Evolutionary conservation across 2,797 vertebrate genomes (phyloP).

Genomic region (Agapornis canus): DNA sequence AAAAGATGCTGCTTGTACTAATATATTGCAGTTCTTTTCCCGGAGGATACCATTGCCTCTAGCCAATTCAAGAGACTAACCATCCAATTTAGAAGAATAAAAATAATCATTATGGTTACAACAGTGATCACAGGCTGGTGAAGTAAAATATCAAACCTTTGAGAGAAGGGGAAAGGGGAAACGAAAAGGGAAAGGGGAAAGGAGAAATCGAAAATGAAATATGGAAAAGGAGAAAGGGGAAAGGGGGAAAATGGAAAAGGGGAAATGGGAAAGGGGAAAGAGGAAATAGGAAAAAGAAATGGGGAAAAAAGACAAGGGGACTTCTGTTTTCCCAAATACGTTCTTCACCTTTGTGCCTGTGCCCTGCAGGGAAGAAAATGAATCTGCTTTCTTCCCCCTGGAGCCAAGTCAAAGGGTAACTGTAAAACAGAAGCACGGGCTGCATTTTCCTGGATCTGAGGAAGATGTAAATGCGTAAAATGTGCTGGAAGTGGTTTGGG

Average conservation of each 20-base stretch:
- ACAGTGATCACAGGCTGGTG: neutral
- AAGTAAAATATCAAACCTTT: neutral
- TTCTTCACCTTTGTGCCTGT: conserved; percentile 1
- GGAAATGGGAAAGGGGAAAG: neutral
- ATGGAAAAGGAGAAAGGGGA: neutral
- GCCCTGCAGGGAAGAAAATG: neutral
- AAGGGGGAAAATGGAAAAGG: neutral
- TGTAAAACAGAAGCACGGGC: conserved; percentile 13
- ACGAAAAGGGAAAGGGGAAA: neutral
- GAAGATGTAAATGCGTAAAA: conserved; percentile 68
- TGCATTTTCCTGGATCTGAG: conserved; percentile 21
- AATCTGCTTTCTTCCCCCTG: conserved; percentile 46
- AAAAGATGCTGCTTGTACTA: conserved; percentile 25
- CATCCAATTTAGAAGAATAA: conserved; percentile 50
- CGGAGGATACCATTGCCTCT: neutral
- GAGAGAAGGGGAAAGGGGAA: neutral
- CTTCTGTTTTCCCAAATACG: neutral
- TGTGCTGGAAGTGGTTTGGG: conserved; percentile 59
- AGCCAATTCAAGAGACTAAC: conserved; percentile 29
- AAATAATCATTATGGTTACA: conserved; percentile 38
- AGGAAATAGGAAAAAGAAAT: neutral
- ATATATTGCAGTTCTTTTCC: conserved; percentile 12
- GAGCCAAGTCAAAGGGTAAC: conserved; percentile 30
- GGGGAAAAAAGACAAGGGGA: neutral
- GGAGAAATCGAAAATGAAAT: neutral